Conservation (phyloP, 2,888 invertebrate species). For the Acronicta aceris region DNA sequence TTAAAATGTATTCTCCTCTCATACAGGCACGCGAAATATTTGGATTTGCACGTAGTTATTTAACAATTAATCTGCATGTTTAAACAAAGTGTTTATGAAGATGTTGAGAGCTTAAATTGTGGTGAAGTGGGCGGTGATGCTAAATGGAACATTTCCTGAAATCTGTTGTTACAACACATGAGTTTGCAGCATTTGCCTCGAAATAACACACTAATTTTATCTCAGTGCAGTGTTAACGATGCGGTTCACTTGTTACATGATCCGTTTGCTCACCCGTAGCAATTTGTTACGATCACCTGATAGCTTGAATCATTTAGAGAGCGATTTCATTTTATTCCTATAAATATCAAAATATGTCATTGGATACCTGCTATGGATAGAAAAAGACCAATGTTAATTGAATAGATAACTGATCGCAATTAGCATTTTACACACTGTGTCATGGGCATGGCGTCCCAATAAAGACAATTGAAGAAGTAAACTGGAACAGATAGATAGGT, state of each 20-base stretch:
- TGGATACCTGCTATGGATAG: slow-evolving; percentile 6
- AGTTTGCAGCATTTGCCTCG: slow-evolving; percentile 70
- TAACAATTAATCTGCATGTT: slow-evolving; percentile 63
- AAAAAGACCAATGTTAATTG: slow-evolving; percentile 17
- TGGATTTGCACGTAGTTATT: slow-evolving; percentile 38
- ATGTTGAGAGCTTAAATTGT: slow-evolving; percentile 64
- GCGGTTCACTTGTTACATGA: slow-evolving; percentile 59
- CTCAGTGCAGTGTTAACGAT: slow-evolving; percentile 64
- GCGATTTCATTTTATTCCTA: background rate
- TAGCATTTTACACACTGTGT: slow-evolving; percentile 18
- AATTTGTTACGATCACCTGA: slow-evolving; percentile 18
- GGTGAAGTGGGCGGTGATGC: slow-evolving; percentile 60
- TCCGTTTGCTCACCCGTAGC: slow-evolving; percentile 31
- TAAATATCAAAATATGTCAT: slow-evolving; percentile 19
- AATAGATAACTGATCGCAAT: slow-evolving; percentile 7
- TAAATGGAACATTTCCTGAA: slow-evolving; percentile 79
- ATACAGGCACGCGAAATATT: slow-evolving; percentile 30
- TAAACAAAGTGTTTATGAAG: slow-evolving; percentile 65
- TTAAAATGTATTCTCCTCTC: slow-evolving; percentile 24
- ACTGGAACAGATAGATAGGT: background rate
- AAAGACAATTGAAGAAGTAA: slow-evolving; percentile 23
- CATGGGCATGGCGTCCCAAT: slow-evolving; percentile 1
- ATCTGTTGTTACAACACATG: slow-evolving; percentile 71
- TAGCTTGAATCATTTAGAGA: slow-evolving; percentile 2
- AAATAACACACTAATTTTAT: slow-evolving; percentile 78